These are phyloP conservation scores for Natrix natrix DNA, from an alignment of 2,797 vertebrate genomes.

Conservation along the genomic window DNA sequence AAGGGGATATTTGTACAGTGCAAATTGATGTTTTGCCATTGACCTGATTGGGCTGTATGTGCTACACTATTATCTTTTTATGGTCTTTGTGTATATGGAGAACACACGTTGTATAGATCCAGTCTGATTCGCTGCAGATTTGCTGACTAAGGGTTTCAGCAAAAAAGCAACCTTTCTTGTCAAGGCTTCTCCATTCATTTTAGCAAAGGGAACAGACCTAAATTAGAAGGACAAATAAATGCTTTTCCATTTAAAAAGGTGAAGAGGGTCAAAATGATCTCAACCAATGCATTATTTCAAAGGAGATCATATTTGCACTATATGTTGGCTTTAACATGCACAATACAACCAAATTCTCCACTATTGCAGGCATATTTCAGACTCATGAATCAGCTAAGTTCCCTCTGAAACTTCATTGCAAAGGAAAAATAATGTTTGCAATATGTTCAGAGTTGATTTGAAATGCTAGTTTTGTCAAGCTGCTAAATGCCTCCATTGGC, in stretches of 20 bases:
- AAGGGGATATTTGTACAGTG: not conserved
- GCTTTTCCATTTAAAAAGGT: not conserved
- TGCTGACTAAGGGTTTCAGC: not conserved
- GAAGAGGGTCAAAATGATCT: not conserved
- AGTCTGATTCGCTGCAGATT: not conserved
- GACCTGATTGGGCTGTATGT: not conserved
- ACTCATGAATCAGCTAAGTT: not conserved
- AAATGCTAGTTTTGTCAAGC: not conserved
- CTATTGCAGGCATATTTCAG: not conserved
- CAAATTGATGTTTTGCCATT: not conserved
- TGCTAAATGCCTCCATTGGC: not conserved
- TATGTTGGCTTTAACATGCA: not conserved
- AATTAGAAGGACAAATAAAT: not conserved
- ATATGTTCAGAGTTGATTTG: not conserved
- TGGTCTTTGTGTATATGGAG: not conserved
- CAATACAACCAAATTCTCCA: not conserved
- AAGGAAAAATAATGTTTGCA: not conserved
- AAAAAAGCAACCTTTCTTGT: not conserved
- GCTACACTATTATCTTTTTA: not conserved
- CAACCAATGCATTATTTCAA: not conserved
- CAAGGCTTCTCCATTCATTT: not conserved
- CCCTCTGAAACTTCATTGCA: not conserved
- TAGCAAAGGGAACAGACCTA: not conserved
- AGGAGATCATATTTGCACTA: not conserved
- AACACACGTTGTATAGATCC: not conserved